These are phyloP conservation scores for Asbolus verrucosus DNA, from an alignment of 1,140 invertebrate species.

Conservation along the genomic window DNA sequence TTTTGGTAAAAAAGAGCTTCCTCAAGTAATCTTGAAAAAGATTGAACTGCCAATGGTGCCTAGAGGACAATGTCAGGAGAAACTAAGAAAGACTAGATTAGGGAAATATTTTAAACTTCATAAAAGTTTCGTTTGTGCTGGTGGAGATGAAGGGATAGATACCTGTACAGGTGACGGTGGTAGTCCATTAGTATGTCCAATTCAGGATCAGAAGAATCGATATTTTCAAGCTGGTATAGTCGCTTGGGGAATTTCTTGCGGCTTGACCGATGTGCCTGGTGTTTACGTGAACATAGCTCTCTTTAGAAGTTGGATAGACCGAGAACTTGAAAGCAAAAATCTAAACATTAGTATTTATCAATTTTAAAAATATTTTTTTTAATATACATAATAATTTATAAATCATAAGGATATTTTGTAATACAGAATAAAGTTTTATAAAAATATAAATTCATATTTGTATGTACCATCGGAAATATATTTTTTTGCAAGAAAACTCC, in stretches of 20 bases:
- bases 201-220: constrained; percentile 59
- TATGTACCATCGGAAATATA: too few relatives aligned
- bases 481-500: too few relatives aligned
- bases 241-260: constrained; percentile 72
- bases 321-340: too few relatives aligned
- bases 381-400: too few relatives aligned
- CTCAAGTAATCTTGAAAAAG: constrained; percentile 79
- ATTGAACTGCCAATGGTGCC: constrained; percentile 74
- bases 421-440: too few relatives aligned
- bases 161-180: constrained; percentile 75
- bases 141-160: constrained; percentile 73
- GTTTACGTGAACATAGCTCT: constrained; percentile 74
- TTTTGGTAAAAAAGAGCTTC: constrained; percentile 68
- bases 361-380: too few relatives aligned
- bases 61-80: constrained; percentile 68
- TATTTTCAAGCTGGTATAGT: constrained; percentile 71
- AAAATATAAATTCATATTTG: too few relatives aligned
- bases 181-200: constrained; percentile 67
- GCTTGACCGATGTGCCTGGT: constrained; percentile 70
- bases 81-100: constrained; percentile 70
- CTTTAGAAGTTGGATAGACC: constrained; percentile 72
- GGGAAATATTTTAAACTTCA: constrained; percentile 74
- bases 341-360: too few relatives aligned
- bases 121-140: constrained; percentile 79
- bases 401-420: too few relatives aligned